phyloP scores from a whole-genome alignment of 2,888 invertebrate species.

The Megastigmus dorsalis region DNA sequence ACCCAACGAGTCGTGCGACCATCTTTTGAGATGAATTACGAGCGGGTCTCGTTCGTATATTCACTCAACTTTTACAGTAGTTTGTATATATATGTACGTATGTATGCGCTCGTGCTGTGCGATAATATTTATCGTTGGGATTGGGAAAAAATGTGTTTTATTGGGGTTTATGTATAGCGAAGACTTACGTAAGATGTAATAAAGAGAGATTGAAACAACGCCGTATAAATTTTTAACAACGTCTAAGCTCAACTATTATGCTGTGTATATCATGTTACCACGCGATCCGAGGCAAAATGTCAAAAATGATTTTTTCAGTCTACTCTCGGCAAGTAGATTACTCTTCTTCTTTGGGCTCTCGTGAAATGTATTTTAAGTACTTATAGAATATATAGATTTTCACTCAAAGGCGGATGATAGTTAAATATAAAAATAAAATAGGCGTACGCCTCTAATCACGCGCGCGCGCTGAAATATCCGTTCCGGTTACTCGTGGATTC shows the following conservation, averaged over 20 bases:
- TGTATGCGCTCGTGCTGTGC: background rate
- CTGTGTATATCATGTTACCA: background rate
- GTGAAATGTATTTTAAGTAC: no score
- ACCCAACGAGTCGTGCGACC: background rate
- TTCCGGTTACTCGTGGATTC: constrained; percentile 22
- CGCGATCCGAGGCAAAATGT: background rate
- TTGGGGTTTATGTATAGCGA: background rate
- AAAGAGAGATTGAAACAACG: background rate
- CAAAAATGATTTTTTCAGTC: background rate
- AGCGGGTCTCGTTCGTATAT: no score
- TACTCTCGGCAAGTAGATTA: no score
- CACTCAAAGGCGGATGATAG: background rate
- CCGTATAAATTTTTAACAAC: background rate
- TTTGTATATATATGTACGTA: background rate
- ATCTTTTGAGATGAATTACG: background rate
- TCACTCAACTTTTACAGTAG: no score
- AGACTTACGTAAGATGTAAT: background rate
- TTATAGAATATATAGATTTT: background rate
- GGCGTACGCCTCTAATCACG: background rate
- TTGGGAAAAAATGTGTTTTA: background rate
- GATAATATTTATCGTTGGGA: constrained; percentile 1
- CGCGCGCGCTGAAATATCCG: constrained; percentile 6
- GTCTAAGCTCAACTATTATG: background rate
- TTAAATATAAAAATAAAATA: constrained; percentile 10
- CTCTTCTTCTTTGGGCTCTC: no score